phyloP scores from a whole-genome alignment of 2,888 invertebrate species.

The Idaea dimidiata region DNA sequence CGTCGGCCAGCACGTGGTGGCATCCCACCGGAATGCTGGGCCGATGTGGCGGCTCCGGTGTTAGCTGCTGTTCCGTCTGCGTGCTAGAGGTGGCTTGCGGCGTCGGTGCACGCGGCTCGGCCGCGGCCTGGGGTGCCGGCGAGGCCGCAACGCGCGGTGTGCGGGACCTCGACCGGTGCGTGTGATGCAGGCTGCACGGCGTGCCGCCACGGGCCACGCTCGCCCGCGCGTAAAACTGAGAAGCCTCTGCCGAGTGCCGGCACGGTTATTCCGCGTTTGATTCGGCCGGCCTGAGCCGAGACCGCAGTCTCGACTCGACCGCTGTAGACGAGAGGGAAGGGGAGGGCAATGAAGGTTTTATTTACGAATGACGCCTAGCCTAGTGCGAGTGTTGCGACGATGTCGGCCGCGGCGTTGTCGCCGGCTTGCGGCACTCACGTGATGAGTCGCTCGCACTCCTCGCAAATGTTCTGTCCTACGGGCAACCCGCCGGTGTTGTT shows the following conservation, averaged over 20 bases:
- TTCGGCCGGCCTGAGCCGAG: not conserved
- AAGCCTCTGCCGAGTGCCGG: slow-evolving; percentile 70
- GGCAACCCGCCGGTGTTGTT: slow-evolving; percentile 87
- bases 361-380: slow-evolving; percentile 8
- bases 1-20: slow-evolving; percentile 76
- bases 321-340: not conserved
- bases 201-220: slow-evolving; percentile 88
- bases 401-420: slow-evolving; percentile 83
- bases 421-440: slow-evolving; percentile 89
- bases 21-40: slow-evolving; percentile 79
- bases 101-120: slow-evolving; percentile 34
- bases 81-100: slow-evolving; percentile 67
- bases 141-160: slow-evolving; percentile 67
- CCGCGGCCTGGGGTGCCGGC: slow-evolving; percentile 64
- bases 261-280: slow-evolving; percentile 34
- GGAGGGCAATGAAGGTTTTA: not conserved
- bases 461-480: slow-evolving; percentile 96
- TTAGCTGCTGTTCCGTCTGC: slow-evolving; percentile 56
- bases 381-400: slow-evolving; percentile 79
- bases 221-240: slow-evolving; percentile 87
- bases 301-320: not conserved
- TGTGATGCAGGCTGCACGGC: slow-evolving; percentile 80
- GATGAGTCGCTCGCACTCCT: slow-evolving; percentile 97
- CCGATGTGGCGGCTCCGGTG: slow-evolving; percentile 63
- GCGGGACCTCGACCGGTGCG: slow-evolving; percentile 69